A percentile compares a stretch with the other conserved stretches of the same genome.
Conservation (phyloP, 2,113 vertebrate genomes). For the Coturnix japonica region DNA sequence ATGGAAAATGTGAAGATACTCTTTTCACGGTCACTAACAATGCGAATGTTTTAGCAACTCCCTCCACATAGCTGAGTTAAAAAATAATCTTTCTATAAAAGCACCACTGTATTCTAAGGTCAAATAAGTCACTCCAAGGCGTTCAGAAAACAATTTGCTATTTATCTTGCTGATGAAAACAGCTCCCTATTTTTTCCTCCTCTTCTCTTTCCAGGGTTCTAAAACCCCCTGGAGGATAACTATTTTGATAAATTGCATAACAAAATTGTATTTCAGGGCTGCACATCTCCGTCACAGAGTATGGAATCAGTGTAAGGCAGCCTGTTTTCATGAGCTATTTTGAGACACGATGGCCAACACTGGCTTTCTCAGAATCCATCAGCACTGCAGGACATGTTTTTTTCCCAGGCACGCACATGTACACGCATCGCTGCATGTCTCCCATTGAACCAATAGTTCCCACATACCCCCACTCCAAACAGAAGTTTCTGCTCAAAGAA, state of each 20-base stretch:
- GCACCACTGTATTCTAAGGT: conserved; percentile 20
- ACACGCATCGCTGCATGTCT: neutral
- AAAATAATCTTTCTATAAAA: conserved; percentile 50
- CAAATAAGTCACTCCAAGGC: neutral
- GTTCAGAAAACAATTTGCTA: conserved; percentile 22
- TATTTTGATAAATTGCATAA: conserved; percentile 8
- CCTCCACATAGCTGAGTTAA: conserved; percentile 34
- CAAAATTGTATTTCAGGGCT: neutral
- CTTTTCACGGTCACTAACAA: neutral
- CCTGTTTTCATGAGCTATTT: conserved; percentile 61
- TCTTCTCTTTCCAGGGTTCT: neutral
- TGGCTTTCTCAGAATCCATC: conserved; percentile 57
- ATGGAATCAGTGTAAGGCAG: neutral
- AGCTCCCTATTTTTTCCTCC: neutral
- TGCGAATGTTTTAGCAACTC: neutral
- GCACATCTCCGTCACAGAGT: neutral
- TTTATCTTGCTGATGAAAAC: conserved; percentile 7
- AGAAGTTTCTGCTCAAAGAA: neutral
- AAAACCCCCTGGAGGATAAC: neutral
- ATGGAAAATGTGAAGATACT: neutral
- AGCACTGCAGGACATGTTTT: neutral
- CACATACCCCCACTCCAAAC: neutral
- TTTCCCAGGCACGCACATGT: neutral
- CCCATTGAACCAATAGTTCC: neutral
- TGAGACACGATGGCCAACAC: neutral